Evolutionary conservation across 2,888 invertebrate genomes (phyloP).

Genomic region (Tholera decimalis): DNA sequence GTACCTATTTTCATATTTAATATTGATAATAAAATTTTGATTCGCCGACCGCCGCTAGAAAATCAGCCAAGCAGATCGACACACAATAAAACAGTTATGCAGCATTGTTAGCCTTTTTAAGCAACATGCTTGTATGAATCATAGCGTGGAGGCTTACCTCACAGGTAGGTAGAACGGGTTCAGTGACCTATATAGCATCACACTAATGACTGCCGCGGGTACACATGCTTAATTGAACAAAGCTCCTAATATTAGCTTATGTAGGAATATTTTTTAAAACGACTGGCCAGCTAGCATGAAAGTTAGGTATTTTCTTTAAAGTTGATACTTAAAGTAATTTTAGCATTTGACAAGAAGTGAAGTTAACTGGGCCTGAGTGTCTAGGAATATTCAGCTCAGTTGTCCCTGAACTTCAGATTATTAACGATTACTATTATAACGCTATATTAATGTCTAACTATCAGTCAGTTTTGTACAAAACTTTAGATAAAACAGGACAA

Average conservation of each 20-base stretch:
- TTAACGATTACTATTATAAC: too few species aligned
- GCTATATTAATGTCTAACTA: too few species aligned
- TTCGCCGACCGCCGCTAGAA: slow-evolving; percentile 30
- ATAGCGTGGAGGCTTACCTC: slow-evolving; percentile 56
- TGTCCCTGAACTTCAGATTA: background rate
- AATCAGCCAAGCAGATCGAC: slow-evolving; percentile 61
- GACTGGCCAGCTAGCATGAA: slow-evolving; percentile 2
- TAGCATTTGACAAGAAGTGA: background rate
- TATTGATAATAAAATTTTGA: slow-evolving; percentile 7
- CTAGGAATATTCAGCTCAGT: background rate
- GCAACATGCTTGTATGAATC: slow-evolving; percentile 61
- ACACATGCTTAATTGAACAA: slow-evolving; percentile 59
- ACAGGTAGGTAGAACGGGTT: slow-evolving; percentile 58
- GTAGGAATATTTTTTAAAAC: slow-evolving; percentile 35
- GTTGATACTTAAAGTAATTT: background rate
- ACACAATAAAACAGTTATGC: slow-evolving; percentile 60
- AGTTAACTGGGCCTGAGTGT: background rate
- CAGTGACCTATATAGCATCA: slow-evolving; percentile 64
- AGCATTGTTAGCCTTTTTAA: slow-evolving; percentile 63
- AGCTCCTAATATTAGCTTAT: slow-evolving; percentile 51
- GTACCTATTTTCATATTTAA: too few species aligned
- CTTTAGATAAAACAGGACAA: too few species aligned
- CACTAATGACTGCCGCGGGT: slow-evolving; percentile 54
- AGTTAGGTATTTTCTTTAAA: background rate
- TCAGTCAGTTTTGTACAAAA: too few species aligned